These are phyloP conservation scores for Periparus ater DNA, from an alignment of 2,797 vertebrate genomes.

Conservation along the genomic window DNA sequence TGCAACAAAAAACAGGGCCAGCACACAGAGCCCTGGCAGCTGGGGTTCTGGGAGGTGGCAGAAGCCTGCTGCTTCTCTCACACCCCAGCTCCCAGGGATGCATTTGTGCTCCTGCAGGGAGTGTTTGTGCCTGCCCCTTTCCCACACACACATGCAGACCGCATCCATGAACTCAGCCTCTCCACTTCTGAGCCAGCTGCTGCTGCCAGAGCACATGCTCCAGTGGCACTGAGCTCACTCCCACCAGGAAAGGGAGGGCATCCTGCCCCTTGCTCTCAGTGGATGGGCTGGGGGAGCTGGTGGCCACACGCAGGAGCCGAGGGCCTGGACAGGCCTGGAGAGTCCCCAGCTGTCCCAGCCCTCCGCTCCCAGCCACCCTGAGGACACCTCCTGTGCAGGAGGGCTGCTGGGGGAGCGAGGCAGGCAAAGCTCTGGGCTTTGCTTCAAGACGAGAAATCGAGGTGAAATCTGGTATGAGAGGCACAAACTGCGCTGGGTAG, in stretches of 20 bases:
- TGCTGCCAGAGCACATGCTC: rapidly evolving
- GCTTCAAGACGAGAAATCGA: not conserved
- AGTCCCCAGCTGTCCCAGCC: no score
- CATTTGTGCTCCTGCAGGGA: not conserved
- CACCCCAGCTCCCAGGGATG: not conserved
- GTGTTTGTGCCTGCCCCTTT: not conserved
- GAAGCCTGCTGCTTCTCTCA: not conserved
- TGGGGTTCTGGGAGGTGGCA: not conserved
- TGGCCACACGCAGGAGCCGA: rapidly evolving
- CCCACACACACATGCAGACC: rapidly evolving
- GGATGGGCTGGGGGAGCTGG: not conserved
- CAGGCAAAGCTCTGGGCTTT: not conserved
- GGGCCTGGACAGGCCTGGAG: not conserved
- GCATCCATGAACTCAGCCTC: rapidly evolving
- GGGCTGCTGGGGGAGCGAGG: not conserved
- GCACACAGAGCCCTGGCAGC: rapidly evolving
- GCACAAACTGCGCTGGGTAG: not conserved
- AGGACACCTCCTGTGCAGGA: rapidly evolving
- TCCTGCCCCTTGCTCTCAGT: not conserved
- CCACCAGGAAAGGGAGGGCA: rapidly evolving
- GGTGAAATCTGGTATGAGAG: not conserved
- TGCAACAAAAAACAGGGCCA: not conserved
- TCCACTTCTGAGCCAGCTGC: rapidly evolving
- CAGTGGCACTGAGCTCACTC: rapidly evolving
- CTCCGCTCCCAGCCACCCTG: not conserved